Evolutionary conservation across 92 coral and sea anemone genomes (phyloP).

Genomic region (Epizoanthus rinbou): DNA sequence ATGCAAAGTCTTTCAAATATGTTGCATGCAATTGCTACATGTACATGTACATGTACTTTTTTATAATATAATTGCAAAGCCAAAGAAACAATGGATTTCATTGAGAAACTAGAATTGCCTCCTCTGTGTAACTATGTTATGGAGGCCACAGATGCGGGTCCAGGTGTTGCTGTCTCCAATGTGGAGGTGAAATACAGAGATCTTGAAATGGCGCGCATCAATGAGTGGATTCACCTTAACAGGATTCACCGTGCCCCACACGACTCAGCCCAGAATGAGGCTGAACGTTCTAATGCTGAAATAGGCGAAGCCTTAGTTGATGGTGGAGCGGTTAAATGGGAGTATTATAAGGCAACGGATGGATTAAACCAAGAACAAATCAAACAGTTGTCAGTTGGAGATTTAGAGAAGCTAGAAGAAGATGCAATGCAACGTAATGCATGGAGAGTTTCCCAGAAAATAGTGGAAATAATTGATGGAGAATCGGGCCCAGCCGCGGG

Average conservation of each 20-base stretch:
- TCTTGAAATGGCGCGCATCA: too few relatives aligned
- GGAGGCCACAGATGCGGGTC: not conserved
- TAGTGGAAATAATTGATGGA: conserved; percentile 21
- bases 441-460: not conserved
- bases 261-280: conserved; percentile 60
- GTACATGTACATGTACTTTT: too few relatives aligned
- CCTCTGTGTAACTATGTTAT: too few relatives aligned
- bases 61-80: too few relatives aligned
- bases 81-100: too few relatives aligned
- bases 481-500: conserved; percentile 37
- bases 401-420: conserved; percentile 2
- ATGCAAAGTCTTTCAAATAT: too few relatives aligned
- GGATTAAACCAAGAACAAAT: not conserved
- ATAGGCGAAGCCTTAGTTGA: conserved; percentile 60
- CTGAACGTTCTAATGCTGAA: conserved; percentile 57
- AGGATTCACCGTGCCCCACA: conserved; percentile 56
- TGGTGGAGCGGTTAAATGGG: conserved; percentile 53
- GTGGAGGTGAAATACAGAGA: too few relatives aligned
- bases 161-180: conserved; percentile 49
- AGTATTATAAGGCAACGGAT: conserved; percentile 48
- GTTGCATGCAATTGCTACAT: too few relatives aligned
- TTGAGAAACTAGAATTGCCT: too few relatives aligned
- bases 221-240: conserved; percentile 29
- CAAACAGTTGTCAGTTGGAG: not conserved
- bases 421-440: conserved; percentile 2